phyloP scores from a whole-genome alignment of 2,113 vertebrate species.

The Hymenochirus boettgeri region DNA sequence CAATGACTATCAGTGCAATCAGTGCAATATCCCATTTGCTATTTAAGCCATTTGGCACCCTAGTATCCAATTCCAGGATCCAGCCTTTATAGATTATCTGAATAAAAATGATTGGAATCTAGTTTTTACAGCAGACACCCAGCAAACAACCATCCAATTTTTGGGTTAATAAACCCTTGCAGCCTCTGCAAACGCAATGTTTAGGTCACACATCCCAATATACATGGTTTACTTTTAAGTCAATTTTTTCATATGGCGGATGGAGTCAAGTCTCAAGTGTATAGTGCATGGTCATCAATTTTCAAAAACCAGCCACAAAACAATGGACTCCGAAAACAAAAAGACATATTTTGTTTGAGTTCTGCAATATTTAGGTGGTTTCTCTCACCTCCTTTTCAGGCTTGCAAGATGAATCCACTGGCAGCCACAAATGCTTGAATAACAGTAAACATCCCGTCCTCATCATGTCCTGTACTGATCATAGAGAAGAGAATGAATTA shows the following conservation, averaged over 20 bases:
- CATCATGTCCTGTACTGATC: constrained; percentile 8
- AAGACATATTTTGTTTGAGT: constrained; percentile 10
- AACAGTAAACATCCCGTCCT: constrained; percentile 17
- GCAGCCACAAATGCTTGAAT: constrained; percentile 4
- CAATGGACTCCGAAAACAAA: background rate
- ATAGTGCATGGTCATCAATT: background rate
- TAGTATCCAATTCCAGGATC: too few species aligned
- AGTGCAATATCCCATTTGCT: too few species aligned
- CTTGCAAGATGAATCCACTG: background rate
- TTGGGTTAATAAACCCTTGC: background rate
- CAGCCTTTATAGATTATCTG: too few species aligned
- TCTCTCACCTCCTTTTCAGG: background rate
- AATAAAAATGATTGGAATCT: too few species aligned
- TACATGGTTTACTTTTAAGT: background rate
- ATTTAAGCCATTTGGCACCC: too few species aligned
- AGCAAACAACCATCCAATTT: background rate
- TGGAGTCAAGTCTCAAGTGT: background rate
- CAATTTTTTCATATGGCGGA: background rate
- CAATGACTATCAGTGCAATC: too few species aligned
- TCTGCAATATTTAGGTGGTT: background rate
- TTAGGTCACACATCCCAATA: background rate
- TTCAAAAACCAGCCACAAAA: background rate
- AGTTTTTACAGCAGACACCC: too few species aligned
- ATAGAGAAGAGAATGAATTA: background rate
- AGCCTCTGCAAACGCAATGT: background rate